Percentiles rank a stretch among this genome's conserved stretches.
Conservation (phyloP, 2,113 vertebrate species). For the Amblyopsis rosae region DNA sequence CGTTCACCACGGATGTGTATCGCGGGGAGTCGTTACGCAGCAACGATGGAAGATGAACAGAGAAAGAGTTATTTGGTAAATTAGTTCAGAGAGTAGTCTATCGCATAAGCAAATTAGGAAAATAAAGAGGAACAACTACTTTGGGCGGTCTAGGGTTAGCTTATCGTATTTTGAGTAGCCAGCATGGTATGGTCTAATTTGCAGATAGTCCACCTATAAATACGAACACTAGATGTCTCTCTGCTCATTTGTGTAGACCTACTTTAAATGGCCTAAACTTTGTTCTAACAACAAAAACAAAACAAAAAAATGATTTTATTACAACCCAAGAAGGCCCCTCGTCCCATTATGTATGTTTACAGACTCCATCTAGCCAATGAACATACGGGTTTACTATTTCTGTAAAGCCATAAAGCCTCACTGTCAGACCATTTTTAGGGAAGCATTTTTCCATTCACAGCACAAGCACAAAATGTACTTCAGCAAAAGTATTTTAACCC, state of each 20-base stretch:
- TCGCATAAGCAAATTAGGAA: background rate
- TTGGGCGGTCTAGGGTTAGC: too few relatives aligned
- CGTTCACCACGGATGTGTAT: constrained; percentile 63
- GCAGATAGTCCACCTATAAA: background rate
- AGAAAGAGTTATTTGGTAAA: constrained; percentile 42
- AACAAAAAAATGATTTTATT: too few relatives aligned
- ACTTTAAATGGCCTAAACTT: constrained; percentile 4
- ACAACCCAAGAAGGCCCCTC: too few relatives aligned
- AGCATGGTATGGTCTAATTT: background rate
- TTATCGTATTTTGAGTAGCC: background rate
- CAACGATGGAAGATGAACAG: constrained; percentile 53
- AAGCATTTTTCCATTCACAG: too few relatives aligned
- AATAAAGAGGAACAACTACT: too few relatives aligned
- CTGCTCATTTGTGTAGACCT: background rate
- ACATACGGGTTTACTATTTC: too few relatives aligned
- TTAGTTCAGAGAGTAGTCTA: constrained; percentile 2
- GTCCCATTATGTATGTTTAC: too few relatives aligned
- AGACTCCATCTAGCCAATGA: too few relatives aligned
- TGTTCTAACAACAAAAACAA: background rate
- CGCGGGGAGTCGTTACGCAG: constrained; percentile 63
- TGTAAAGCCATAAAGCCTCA: too few relatives aligned
- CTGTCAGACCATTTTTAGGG: too few relatives aligned
- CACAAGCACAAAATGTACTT: too few relatives aligned
- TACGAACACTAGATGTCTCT: constrained; percentile 41
- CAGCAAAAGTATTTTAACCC: too few relatives aligned